Percentiles rank a stretch among this genome's conserved stretches.
Conservation (phyloP, 2,113 vertebrate genomes). For the Arvicanthis niloticus region DNA sequence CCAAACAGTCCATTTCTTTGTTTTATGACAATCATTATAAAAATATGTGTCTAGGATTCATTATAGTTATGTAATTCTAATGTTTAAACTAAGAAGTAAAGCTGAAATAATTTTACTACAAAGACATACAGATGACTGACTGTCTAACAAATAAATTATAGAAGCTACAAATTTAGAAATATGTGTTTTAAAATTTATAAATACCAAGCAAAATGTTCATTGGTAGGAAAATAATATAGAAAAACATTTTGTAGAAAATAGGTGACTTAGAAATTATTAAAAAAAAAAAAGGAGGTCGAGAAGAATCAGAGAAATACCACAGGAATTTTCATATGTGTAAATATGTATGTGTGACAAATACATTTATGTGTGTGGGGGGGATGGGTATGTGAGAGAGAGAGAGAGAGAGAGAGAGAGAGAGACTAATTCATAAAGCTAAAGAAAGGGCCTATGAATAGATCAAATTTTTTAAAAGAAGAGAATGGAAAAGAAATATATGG, state of each 20-base stretch:
- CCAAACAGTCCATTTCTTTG: not conserved
- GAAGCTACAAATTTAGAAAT: not conserved
- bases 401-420: too few species aligned
- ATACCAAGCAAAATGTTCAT: not conserved
- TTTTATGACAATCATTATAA: not conserved
- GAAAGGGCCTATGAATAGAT: not conserved
- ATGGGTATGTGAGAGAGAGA: too few species aligned
- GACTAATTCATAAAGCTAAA: not conserved
- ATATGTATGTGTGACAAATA: not conserved
- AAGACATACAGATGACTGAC: not conserved
- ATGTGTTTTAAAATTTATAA: not conserved
- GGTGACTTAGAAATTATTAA: not conserved
- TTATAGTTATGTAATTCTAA: not conserved
- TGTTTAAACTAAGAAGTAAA: not conserved
- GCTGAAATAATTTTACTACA: not conserved
- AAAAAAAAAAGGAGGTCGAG: not conserved
- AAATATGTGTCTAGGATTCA: not conserved
- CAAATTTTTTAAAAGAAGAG: not conserved
- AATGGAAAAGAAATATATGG: not conserved
- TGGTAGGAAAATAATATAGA: not conserved
- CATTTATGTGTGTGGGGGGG: not conserved
- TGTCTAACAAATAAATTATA: not conserved
- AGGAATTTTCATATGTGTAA: not conserved
- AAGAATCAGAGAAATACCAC: too few species aligned
- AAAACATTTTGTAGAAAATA: not conserved